Conservation (phyloP, 2,888 invertebrate genomes). For the Ophraella communa region DNA sequence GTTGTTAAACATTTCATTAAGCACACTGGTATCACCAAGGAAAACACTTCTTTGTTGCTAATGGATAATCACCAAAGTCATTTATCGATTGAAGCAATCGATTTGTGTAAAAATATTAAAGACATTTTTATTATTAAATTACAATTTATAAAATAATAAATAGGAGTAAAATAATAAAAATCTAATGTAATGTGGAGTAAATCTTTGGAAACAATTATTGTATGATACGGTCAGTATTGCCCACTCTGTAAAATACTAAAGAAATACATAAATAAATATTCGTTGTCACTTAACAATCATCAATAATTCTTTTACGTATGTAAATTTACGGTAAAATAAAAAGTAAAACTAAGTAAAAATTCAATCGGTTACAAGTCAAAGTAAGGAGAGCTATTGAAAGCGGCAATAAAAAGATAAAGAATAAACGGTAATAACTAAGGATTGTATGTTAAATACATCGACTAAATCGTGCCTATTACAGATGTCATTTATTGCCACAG, state of each 20-base stretch:
- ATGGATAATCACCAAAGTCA: conserved; percentile 4
- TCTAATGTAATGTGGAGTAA: no score
- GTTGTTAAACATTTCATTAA: not conserved
- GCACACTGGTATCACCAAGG: not conserved
- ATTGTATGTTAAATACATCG: conserved; percentile 5
- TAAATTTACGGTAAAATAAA: not conserved
- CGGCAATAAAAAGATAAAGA: conserved; percentile 1
- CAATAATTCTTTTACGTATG: not conserved
- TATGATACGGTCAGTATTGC: no score
- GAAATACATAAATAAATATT: not conserved
- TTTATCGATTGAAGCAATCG: not conserved
- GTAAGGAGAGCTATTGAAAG: not conserved
- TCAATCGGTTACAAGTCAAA: not conserved
- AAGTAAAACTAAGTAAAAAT: conserved; percentile 2
- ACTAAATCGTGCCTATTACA: conserved; percentile 3
- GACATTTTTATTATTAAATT: no score
- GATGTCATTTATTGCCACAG: conserved; percentile 2
- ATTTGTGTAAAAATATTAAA: not conserved
- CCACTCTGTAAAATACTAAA: not conserved
- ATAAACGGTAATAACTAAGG: conserved; percentile 1
- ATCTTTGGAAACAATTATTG: no score
- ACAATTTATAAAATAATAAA: no score
- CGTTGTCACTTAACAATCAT: not conserved
- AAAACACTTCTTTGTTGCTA: not conserved
- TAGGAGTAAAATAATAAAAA: no score